Evolutionary conservation across 2,888 invertebrate genomes (phyloP).

Genomic region (Argynnis bischoffii): DNA sequence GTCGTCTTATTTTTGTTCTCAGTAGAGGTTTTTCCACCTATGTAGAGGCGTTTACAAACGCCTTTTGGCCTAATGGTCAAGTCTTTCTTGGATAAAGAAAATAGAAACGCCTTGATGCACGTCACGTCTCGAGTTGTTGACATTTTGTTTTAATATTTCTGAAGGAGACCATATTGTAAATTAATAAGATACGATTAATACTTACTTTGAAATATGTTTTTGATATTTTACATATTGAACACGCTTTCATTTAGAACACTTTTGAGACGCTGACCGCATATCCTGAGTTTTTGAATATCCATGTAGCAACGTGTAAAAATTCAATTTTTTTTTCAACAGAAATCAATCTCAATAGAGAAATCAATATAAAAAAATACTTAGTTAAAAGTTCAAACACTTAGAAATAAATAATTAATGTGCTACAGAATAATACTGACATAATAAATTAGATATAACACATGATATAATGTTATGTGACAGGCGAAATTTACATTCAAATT

Average conservation of each 20-base stretch:
- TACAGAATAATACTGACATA: constrained; percentile 15
- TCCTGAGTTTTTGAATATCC: no score
- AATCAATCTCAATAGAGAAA: no score
- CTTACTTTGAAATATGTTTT: no score
- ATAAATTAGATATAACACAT: constrained; percentile 44
- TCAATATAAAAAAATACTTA: neutral
- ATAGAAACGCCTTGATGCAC: constrained; percentile 21
- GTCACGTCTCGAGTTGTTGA: constrained; percentile 13
- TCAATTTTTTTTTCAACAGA: neutral
- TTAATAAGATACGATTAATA: neutral
- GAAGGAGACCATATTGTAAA: neutral
- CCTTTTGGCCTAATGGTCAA: constrained; percentile 30
- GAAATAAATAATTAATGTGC: neutral
- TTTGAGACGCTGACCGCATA: no score
- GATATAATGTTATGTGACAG: constrained; percentile 48
- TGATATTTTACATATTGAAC: no score
- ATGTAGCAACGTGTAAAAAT: no score
- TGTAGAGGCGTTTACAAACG: constrained; percentile 17
- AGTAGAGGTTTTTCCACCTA: neutral
- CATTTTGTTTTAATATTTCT: constrained; percentile 12
- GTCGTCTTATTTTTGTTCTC: neutral
- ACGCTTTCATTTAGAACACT: no score
- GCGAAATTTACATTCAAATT: constrained; percentile 48
- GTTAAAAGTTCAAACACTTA: neutral
- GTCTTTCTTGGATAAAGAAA: constrained; percentile 28